Percentiles rank a stretch among this genome's conserved stretches.
phyloP scores from a whole-genome alignment of 2,113 vertebrate genomes.

The Rynchops niger region DNA sequence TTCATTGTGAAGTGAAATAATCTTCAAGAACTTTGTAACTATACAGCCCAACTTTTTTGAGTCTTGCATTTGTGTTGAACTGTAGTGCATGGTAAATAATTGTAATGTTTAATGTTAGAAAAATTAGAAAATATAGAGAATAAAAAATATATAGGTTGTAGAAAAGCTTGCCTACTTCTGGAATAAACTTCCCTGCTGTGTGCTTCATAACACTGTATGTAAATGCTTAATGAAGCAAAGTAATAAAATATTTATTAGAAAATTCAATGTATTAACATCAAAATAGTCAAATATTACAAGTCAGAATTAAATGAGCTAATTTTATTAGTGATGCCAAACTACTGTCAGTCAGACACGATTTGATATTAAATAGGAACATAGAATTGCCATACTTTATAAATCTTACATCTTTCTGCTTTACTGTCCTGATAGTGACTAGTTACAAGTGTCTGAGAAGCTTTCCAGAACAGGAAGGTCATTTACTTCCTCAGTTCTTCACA shows the following conservation, averaged over 20 bases:
- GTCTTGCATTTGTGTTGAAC: not conserved
- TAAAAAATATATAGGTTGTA: not conserved
- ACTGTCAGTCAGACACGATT: not conserved
- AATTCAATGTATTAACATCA: not conserved
- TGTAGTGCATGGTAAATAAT: not conserved
- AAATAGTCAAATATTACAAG: not conserved
- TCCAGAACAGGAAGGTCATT: not conserved
- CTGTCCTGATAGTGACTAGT: not conserved
- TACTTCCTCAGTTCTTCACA: not conserved
- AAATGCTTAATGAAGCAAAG: not conserved
- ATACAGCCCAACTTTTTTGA: not conserved
- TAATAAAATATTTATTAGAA: not conserved
- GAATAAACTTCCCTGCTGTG: not conserved
- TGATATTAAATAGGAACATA: not conserved
- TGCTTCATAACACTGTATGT: not conserved
- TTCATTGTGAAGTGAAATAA: not conserved
- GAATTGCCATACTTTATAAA: not conserved
- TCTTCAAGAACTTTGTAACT: not conserved
- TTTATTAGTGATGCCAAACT: not conserved
- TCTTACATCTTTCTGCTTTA: not conserved
- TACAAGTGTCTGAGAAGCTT: not conserved
- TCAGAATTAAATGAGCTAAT: not conserved
- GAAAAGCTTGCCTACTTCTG: not conserved
- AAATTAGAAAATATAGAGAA: not conserved
- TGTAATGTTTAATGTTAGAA: not conserved